Evolutionary conservation across 1,140 invertebrate genomes (phyloP).

Genomic region (Lutraria rhynchaena): DNA sequence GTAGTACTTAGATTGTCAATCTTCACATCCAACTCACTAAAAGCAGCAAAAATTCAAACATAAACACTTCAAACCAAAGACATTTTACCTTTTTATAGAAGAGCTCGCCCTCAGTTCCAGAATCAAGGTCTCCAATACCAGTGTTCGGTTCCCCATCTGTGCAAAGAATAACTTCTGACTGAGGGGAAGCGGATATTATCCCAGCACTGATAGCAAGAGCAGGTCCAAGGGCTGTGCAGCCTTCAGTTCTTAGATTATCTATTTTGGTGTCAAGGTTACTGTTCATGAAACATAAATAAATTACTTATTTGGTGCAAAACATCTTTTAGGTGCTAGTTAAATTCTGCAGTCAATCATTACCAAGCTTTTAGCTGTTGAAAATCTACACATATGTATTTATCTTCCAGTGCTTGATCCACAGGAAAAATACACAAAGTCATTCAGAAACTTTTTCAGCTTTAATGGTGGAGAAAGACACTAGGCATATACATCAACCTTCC

Average conservation of each 20-base stretch:
- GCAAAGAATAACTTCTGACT: slow-evolving; percentile 78
- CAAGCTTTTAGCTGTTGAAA: no score
- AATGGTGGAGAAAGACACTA: no score
- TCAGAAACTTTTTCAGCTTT: no score
- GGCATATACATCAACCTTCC: no score
- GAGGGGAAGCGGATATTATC: slow-evolving; percentile 67
- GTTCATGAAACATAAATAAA: slow-evolving; percentile 17
- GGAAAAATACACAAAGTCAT: no score
- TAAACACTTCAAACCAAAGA: neutral
- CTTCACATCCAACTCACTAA: slow-evolving; percentile 62
- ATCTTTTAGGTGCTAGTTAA: neutral
- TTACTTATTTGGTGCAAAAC: slow-evolving; percentile 3
- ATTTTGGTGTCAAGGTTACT: slow-evolving; percentile 67
- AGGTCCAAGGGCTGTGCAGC: slow-evolving; percentile 78
- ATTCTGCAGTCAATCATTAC: no score
- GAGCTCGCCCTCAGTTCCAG: slow-evolving; percentile 1
- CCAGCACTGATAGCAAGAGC: slow-evolving; percentile 74
- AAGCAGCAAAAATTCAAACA: slow-evolving; percentile 2
- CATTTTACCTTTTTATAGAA: slow-evolving; percentile 40
- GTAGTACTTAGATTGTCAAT: slow-evolving; percentile 62
- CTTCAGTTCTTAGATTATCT: slow-evolving; percentile 61
- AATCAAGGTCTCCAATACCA: slow-evolving; percentile 69
- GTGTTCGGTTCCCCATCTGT: slow-evolving; percentile 80
- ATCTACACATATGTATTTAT: no score
- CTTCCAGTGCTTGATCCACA: no score